These are phyloP conservation scores for Gallinago jamesoni DNA, from an alignment of 2,113 vertebrate species.

Conservation along the genomic window DNA sequence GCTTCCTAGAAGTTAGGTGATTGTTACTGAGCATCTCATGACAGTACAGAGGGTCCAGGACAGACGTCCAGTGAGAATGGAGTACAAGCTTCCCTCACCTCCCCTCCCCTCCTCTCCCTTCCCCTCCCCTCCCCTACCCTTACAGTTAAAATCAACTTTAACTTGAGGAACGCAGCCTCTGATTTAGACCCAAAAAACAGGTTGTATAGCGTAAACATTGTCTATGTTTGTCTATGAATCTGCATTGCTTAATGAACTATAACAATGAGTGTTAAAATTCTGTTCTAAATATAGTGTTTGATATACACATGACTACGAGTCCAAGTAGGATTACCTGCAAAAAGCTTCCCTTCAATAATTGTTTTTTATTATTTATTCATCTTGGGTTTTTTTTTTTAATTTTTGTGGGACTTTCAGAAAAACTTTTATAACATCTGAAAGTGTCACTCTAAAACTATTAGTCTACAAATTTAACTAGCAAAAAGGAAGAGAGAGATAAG, in stretches of 20 bases:
- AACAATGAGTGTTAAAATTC: background rate
- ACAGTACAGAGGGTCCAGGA: background rate
- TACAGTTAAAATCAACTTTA: background rate
- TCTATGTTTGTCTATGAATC: background rate
- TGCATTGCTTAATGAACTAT: background rate
- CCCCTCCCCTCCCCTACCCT: too few species aligned
- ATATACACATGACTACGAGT: background rate
- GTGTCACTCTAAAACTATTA: background rate
- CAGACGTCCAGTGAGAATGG: background rate
- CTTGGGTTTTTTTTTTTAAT: background rate
- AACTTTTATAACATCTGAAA: background rate
- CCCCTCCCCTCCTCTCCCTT: too few species aligned
- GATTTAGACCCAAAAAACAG: background rate
- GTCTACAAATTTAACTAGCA: background rate
- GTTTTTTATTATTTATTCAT: background rate
- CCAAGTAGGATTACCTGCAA: background rate
- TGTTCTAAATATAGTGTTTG: background rate
- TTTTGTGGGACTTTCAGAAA: background rate
- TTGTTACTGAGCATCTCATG: background rate
- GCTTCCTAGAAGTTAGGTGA: background rate
- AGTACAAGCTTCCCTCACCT: too few species aligned
- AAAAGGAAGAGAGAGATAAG: background rate
- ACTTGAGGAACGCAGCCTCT: background rate
- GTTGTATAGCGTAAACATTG: background rate
- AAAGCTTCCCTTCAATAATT: background rate